Base-by-base conservation (phyloP, 2,888 invertebrate genomes). In the Crossocerus cetratus region DNA sequence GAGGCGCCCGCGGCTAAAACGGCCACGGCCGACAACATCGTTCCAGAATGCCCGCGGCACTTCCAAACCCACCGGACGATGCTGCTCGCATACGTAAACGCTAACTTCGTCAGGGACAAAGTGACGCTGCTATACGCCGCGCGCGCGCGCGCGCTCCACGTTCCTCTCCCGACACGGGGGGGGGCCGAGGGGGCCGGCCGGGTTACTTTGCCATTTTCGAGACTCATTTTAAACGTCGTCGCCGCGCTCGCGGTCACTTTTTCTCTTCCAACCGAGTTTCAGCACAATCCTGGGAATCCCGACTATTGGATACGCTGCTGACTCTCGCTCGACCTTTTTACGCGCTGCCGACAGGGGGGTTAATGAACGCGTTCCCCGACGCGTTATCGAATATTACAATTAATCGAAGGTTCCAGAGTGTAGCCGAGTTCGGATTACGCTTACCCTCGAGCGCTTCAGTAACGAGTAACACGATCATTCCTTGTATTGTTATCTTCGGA, bases 1-100 rank as follows among this genome's bases (percentile, higher is more conserved):
- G 80, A 82, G 84, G 65, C 73, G 83, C 88, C 79, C 65, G 63
- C 66, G 86, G 87, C 84, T 62, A 80, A 87, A 86, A 83, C 87
- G 87, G 87, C 89, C 89, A 89, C 87, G 88, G 88, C 88, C 89
- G 87, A 88, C 89, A 88, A 89, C 88, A 87, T 89, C 88, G 86
- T 87, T 89, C 85, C 84, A 84, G 81, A 84, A 80, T 72, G 86
- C 89, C 86, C 8, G 55, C 44, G 83, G 87, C 86, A 74, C 78
- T 86, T 86, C 85, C 83, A 86, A 88, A 88, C 86, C 86, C 85
- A 86, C 78, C 83, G 84, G 76, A 81, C 84, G 81, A 84, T 84
- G 85, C 78, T 79, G 74, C 83, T 82, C 83, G 87, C 85, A 86
- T 87, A 86, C 83, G 79, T 85, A 87, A 86, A 84, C 84, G 81